Conservation (phyloP, 2,113 vertebrate species). For the Corythornis madagascariensis region DNA sequence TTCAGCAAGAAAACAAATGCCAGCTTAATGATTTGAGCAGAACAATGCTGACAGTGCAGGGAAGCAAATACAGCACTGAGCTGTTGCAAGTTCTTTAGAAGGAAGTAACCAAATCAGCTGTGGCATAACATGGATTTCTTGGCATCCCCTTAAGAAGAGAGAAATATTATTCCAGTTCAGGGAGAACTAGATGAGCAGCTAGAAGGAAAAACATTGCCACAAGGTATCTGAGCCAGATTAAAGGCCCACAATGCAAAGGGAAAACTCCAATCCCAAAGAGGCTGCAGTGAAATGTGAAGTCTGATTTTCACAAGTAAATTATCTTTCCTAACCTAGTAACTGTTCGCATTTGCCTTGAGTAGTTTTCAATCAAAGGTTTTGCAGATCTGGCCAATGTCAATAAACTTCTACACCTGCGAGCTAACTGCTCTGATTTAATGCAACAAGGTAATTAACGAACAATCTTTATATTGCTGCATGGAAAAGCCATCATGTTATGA, state of each 20-base stretch:
- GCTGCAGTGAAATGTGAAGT: background rate
- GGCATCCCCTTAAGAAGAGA: background rate
- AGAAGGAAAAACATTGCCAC: background rate
- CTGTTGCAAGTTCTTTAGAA: background rate
- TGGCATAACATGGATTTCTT: background rate
- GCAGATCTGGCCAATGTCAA: background rate
- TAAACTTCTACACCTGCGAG: background rate
- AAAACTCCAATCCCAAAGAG: background rate
- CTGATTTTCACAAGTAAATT: background rate
- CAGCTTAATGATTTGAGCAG: slow-evolving; percentile 5
- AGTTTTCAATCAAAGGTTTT: background rate
- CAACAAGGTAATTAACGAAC: background rate
- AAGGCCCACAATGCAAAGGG: background rate
- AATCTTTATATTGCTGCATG: background rate
- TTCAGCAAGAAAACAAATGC: background rate
- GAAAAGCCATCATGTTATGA: background rate
- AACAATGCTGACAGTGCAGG: background rate
- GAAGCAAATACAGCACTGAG: background rate
- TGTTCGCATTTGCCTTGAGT: background rate
- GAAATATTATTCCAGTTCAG: background rate
- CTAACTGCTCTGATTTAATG: background rate
- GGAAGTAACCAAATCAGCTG: background rate
- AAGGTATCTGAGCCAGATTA: background rate
- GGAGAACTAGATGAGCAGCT: background rate
- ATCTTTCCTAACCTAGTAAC: background rate